A percentile compares a stretch with the other conserved stretches of the same genome.
phyloP scores from a whole-genome alignment of 2,888 invertebrate genomes.

The Nomada lathburiana region DNA sequence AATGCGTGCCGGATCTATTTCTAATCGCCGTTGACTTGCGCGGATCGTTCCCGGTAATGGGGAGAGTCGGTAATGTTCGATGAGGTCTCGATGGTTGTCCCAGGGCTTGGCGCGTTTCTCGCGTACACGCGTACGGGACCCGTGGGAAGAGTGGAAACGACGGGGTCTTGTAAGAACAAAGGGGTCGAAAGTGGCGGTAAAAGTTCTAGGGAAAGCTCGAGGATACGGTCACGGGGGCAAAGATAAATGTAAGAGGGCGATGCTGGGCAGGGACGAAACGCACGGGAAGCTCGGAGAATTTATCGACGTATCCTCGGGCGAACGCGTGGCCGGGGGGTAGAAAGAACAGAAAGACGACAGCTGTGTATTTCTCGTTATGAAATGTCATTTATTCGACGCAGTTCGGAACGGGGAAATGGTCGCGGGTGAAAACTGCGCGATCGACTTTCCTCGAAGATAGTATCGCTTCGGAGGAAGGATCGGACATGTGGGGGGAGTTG shows the following conservation, averaged over 20 bases:
- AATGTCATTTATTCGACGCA: not conserved
- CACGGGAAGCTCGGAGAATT: not conserved
- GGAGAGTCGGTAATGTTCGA: not conserved
- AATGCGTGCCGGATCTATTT: conserved; percentile 31
- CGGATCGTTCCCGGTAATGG: not conserved
- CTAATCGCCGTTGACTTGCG: conserved; percentile 18
- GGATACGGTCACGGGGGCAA: conserved; percentile 2
- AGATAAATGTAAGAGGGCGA: conserved; percentile 13
- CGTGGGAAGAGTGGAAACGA: not conserved
- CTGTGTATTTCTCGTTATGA: not conserved
- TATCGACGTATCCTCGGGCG: not conserved
- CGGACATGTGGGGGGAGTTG: not conserved
- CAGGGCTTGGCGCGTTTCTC: not conserved
- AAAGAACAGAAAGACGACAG: too few relatives aligned
- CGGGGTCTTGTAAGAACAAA: not conserved
- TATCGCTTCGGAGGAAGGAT: too few relatives aligned
- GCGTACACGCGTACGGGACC: not conserved
- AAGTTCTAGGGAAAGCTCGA: not conserved
- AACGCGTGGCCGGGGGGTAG: not conserved
- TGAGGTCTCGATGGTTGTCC: not conserved
- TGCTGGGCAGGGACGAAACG: not conserved
- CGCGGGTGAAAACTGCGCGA: not conserved
- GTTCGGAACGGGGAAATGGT: not conserved
- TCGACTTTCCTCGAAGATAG: not conserved
- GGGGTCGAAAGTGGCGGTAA: not conserved